Conservation (phyloP, 1,140 invertebrate genomes). For the Papilio polytes region DNA sequence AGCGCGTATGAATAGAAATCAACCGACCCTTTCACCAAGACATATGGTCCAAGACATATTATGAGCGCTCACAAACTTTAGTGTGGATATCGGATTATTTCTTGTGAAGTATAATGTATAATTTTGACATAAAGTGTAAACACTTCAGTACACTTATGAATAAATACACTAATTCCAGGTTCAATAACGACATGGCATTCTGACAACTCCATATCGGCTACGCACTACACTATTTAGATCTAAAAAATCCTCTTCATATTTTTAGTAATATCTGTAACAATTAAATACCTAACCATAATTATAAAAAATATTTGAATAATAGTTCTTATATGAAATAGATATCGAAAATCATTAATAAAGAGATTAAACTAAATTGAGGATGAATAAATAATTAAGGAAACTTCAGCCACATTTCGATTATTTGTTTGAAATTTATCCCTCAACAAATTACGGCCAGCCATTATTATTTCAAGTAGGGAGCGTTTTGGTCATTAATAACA, state of each 20-base stretch:
- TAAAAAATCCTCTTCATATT: background rate
- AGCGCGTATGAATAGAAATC: slow-evolving; percentile 75
- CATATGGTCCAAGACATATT: slow-evolving; percentile 56
- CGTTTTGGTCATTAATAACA: slow-evolving; percentile 82
- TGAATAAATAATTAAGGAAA: slow-evolving; percentile 47
- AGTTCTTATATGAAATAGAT: background rate
- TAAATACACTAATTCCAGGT: background rate
- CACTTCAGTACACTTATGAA: too few relatives aligned
- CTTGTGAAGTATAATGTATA: slow-evolving; percentile 30
- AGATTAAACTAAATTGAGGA: slow-evolving; percentile 36
- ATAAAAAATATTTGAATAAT: background rate
- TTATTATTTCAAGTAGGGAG: slow-evolving; percentile 73
- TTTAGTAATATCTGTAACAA: too few relatives aligned
- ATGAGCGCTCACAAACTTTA: slow-evolving; percentile 66
- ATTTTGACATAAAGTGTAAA: background rate
- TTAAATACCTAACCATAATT: too few relatives aligned
- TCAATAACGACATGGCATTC: background rate
- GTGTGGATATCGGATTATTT: slow-evolving; percentile 67
- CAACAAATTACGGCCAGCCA: slow-evolving; percentile 69
- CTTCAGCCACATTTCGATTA: slow-evolving; percentile 55
- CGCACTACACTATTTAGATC: background rate
- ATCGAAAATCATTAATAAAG: slow-evolving; percentile 29
- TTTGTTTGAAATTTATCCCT: slow-evolving; percentile 70
- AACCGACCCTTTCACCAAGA: slow-evolving; percentile 69
- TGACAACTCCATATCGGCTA: background rate